A percentile compares a stretch with the other conserved stretches of the same genome.
These are phyloP conservation scores for Notolepis coatsorum DNA, from an alignment of 2,797 vertebrate species.

Conservation along the genomic window DNA sequence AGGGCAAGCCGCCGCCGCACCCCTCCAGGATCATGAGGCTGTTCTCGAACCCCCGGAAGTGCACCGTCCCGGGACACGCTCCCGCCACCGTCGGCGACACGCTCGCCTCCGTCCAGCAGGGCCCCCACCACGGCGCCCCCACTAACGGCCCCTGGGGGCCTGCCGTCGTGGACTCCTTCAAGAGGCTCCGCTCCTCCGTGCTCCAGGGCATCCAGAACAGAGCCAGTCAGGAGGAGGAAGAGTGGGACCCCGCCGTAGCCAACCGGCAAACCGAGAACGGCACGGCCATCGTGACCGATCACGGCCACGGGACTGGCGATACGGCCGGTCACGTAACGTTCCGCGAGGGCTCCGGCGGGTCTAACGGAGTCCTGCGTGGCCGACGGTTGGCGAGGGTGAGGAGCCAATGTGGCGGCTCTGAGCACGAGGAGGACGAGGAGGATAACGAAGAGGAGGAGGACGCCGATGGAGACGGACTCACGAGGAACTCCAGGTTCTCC, in stretches of 20 bases:
- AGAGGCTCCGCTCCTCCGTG: slow-evolving; percentile 93
- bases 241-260: slow-evolving; percentile 24
- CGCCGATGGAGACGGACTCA: slow-evolving; percentile 80
- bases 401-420: slow-evolving; percentile 45
- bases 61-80: slow-evolving; percentile 48
- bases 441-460: slow-evolving; percentile 83
- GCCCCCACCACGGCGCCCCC: slow-evolving; percentile 67
- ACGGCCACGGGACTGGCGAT: slow-evolving; percentile 11
- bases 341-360: slow-evolving; percentile 36
- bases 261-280: slow-evolving; percentile 54
- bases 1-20: slow-evolving; percentile 79
- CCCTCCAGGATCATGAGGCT: slow-evolving; percentile 89
- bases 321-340: slow-evolving; percentile 30
- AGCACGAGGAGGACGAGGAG: slow-evolving; percentile 66
- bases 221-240: slow-evolving; percentile 55
- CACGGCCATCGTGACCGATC: slow-evolving; percentile 30
- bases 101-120: slow-evolving; percentile 74
- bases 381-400: slow-evolving; percentile 48
- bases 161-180: slow-evolving; percentile 94
- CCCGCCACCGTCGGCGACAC: slow-evolving; percentile 62
- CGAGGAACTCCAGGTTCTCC: slow-evolving; percentile 89
- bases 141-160: slow-evolving; percentile 89
- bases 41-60: slow-evolving; percentile 85
- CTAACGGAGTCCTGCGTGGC: slow-evolving; percentile 48
- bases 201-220: slow-evolving; percentile 92